These are phyloP conservation scores for Petroica traversi DNA, from an alignment of 2,113 vertebrate species.

Conservation along the genomic window DNA sequence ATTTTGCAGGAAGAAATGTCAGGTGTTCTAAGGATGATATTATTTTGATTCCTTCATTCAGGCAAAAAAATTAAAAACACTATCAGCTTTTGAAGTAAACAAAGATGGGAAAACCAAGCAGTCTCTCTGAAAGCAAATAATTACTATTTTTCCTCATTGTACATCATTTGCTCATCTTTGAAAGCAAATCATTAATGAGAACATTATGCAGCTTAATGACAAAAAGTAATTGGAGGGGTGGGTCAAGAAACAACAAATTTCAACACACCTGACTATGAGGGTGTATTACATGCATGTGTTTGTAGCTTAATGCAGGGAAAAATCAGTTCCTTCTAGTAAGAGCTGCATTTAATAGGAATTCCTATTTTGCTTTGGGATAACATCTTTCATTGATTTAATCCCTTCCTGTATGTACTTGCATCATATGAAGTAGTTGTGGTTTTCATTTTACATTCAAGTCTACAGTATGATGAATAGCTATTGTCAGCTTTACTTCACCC, in stretches of 20 bases:
- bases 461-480: slow-evolving; percentile 67
- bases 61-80: background rate
- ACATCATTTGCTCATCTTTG: background rate
- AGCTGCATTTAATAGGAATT: slow-evolving; percentile 70
- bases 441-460: slow-evolving; percentile 72
- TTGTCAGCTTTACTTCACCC: slow-evolving; percentile 65
- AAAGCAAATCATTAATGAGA: background rate
- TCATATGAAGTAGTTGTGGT: slow-evolving; percentile 56
- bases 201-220: background rate
- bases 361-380: slow-evolving; percentile 68
- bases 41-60: background rate
- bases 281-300: background rate
- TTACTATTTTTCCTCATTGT: background rate
- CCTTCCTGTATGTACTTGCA: slow-evolving; percentile 56
- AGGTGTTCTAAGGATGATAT: background rate
- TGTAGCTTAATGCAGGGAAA: background rate
- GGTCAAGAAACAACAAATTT: background rate
- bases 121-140: background rate
- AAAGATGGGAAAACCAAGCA: background rate
- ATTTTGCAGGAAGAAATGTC: background rate
- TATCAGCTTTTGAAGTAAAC: background rate
- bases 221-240: background rate
- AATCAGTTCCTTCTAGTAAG: slow-evolving; percentile 1
- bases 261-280: background rate
- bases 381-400: slow-evolving; percentile 77